phyloP scores from a whole-genome alignment of 2,888 invertebrate genomes.

The Eristalinus aeneus region DNA sequence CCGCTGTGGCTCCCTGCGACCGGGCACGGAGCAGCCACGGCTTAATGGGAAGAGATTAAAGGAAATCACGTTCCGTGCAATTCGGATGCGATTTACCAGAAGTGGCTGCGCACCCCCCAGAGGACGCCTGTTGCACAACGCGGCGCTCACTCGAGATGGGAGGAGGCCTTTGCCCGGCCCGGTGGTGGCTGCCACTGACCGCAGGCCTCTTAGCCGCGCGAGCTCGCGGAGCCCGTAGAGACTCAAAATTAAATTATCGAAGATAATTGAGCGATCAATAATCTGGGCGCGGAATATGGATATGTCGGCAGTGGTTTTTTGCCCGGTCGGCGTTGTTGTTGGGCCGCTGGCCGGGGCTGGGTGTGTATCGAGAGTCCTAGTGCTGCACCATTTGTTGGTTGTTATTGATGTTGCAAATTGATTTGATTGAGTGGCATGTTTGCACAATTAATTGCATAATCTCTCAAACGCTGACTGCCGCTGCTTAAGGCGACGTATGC shows the following conservation, averaged over 20 bases:
- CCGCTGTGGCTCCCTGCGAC: constrained; percentile 18
- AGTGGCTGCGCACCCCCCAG: not conserved
- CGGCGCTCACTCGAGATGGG: not conserved
- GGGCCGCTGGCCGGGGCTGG: constrained; percentile 15
- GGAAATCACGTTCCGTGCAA: constrained; percentile 50
- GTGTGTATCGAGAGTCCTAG: constrained; percentile 35
- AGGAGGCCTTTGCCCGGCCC: not conserved
- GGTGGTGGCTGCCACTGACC: constrained; percentile 6
- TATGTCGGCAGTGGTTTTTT: not conserved
- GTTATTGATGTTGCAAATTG: constrained; percentile 67
- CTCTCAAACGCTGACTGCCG: constrained; percentile 1
- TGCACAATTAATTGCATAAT: constrained; percentile 66
- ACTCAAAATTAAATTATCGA: constrained; percentile 68
- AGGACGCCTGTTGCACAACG: constrained; percentile 39
- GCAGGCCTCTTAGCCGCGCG: constrained; percentile 10
- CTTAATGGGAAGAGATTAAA: constrained; percentile 56
- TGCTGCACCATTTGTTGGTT: constrained; percentile 53
- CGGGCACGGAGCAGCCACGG: constrained; percentile 7
- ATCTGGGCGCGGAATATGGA: constrained; percentile 65
- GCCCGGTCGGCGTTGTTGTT: not conserved
- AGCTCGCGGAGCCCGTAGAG: constrained; percentile 1
- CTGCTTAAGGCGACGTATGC: not conserved
- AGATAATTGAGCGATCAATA: constrained; percentile 70
- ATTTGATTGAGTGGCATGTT: constrained; percentile 69
- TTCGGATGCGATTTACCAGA: constrained; percentile 42